These are phyloP conservation scores for Drosophila tsacasi DNA, from an alignment of 1,140 invertebrate genomes.

Conservation along the genomic window DNA sequence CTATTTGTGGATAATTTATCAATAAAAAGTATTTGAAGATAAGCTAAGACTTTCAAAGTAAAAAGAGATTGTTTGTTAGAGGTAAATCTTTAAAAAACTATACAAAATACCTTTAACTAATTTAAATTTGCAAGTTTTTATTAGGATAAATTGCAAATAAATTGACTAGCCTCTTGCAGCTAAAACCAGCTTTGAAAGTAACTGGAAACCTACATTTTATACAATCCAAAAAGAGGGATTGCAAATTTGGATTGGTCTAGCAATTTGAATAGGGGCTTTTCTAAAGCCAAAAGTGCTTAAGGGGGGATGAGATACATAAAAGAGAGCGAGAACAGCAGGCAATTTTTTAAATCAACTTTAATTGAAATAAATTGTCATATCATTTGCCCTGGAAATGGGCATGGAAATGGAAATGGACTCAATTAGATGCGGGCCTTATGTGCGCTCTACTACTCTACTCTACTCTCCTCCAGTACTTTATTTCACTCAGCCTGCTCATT, in stretches of 20 bases:
- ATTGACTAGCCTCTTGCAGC: not conserved
- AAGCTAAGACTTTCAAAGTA: slow-evolving; percentile 19
- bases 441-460: slow-evolving; percentile 13
- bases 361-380: slow-evolving; percentile 83
- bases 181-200: not conserved
- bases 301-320: not conserved
- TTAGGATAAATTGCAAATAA: slow-evolving; percentile 6
- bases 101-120: not conserved
- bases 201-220: slow-evolving; percentile 13
- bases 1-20: slow-evolving; percentile 18
- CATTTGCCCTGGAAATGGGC: slow-evolving; percentile 57
- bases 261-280: slow-evolving; percentile 30
- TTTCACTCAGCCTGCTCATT: not conserved
- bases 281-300: not conserved
- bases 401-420: slow-evolving; percentile 39
- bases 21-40: not conserved
- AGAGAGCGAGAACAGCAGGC: slow-evolving; percentile 5
- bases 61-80: not conserved
- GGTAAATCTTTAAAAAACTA: not conserved
- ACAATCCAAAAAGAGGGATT: slow-evolving; percentile 1
- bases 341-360: slow-evolving; percentile 81
- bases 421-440: slow-evolving; percentile 46
- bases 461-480: slow-evolving; percentile 10
- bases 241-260: slow-evolving; percentile 10
- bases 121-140: slow-evolving; percentile 2